A percentile compares a stretch with the other conserved stretches of the same genome.
Evolutionary conservation across 64 coral and sea anemone species (phyloP).

Genomic region (Stylophora pistillata): DNA sequence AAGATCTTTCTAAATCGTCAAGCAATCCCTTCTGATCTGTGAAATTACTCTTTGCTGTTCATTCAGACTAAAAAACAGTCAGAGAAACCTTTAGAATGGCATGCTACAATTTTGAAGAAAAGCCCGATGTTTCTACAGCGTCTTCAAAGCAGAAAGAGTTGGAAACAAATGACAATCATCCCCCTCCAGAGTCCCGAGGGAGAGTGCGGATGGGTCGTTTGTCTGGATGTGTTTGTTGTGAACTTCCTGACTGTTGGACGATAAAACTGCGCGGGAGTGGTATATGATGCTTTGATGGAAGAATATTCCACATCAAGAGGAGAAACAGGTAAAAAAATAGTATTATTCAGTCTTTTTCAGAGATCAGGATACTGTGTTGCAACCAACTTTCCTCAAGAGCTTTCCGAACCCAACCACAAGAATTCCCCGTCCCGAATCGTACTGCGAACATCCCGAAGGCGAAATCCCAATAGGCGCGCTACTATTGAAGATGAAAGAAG

Average conservation of each 20-base stretch:
- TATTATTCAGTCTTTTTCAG: not conserved
- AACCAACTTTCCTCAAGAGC: too few relatives aligned
- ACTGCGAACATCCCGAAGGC: too few relatives aligned
- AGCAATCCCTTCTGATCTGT: too few relatives aligned
- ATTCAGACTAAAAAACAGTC: not conserved
- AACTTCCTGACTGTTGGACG: conserved; percentile 56
- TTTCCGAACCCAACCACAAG: too few relatives aligned
- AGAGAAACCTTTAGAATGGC: not conserved
- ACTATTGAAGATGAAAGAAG: too few relatives aligned
- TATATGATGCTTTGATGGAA: conserved; percentile 25
- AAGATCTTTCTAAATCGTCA: too few relatives aligned
- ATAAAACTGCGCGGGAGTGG: conserved; percentile 37
- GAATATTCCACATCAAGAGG: conserved; percentile 26
- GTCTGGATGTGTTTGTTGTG: conserved; percentile 20
- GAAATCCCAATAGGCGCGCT: too few relatives aligned
- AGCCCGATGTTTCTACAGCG: not conserved
- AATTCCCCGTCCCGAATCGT: too few relatives aligned
- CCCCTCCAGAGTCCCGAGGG: conserved; percentile 21
- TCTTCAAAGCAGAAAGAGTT: not conserved
- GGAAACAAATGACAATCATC: not conserved
- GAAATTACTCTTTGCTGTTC: not conserved
- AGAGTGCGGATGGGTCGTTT: conserved; percentile 44
- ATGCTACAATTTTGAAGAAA: not conserved
- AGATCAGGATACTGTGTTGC: not conserved
- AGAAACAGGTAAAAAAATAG: conserved; percentile 18